Percentiles rank a stretch among this genome's conserved stretches.
These are phyloP conservation scores for Panurus biarmicus DNA, from an alignment of 2,113 vertebrate species.

Conservation along the genomic window DNA sequence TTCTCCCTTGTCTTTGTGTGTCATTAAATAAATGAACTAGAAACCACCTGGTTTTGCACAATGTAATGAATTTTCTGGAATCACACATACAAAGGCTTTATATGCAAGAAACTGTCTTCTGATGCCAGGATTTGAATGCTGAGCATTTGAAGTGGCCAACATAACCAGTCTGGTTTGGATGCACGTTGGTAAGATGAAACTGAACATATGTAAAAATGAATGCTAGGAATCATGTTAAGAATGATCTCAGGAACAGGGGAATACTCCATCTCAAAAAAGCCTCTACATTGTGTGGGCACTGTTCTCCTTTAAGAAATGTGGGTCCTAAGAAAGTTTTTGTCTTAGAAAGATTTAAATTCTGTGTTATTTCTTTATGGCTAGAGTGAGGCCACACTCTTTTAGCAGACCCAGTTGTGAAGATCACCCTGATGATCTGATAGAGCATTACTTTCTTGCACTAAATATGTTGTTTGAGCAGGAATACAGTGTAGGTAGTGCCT, in stretches of 20 bases:
- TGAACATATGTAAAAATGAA: neutral
- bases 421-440: neutral
- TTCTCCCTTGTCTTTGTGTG: neutral
- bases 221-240: neutral
- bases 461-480: neutral
- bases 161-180: neutral
- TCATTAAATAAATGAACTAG: neutral
- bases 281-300: neutral
- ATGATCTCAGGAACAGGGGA: neutral
- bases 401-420: neutral
- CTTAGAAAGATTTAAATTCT: neutral
- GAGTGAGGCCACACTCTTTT: neutral
- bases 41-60: neutral
- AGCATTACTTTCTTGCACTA: neutral
- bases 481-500: neutral
- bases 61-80: neutral
- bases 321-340: neutral
- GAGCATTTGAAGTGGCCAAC: neutral
- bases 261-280: neutral
- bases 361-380: neutral
- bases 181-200: rapidly evolving
- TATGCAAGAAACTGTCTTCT: neutral
- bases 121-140: neutral
- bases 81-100: neutral
- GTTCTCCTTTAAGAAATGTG: neutral